Evolutionary conservation across 2,797 vertebrate species (phyloP).

Genomic region (Pteronotus mesoamericanus): DNA sequence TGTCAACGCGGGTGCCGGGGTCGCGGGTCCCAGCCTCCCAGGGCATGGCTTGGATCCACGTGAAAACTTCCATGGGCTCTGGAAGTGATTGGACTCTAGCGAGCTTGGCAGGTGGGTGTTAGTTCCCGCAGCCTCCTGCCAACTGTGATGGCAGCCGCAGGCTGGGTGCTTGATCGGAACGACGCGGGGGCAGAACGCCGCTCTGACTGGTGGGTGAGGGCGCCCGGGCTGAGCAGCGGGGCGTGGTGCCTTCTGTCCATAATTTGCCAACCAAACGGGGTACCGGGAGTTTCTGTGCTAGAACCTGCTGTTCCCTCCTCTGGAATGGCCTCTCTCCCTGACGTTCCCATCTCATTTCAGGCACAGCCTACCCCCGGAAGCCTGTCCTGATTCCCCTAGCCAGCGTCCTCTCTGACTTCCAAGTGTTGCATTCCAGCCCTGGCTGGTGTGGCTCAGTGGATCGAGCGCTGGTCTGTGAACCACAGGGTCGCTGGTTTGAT

Average conservation of each 20-base stretch:
- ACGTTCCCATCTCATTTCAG: not conserved
- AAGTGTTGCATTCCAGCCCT: too few relatives aligned
- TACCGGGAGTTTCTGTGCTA: not conserved
- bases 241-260: accelerated
- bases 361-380: not conserved
- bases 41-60: not conserved
- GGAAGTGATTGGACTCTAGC: not conserved
- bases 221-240: not conserved
- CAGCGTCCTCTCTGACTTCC: not conserved
- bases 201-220: accelerated
- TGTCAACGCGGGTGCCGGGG: accelerated
- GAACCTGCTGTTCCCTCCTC: not conserved
- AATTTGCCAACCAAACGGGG: not conserved
- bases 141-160: not conserved
- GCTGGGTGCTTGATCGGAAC: not conserved
- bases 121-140: not conserved
- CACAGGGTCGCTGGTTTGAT: too few relatives aligned
- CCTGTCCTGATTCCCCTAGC: not conserved
- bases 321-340: not conserved
- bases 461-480: too few relatives aligned
- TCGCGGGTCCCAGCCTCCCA: too few relatives aligned
- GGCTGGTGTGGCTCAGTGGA: too few relatives aligned
- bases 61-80: not conserved
- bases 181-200: not conserved
- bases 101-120: not conserved